Percentiles rank a stretch among this genome's conserved stretches.
Evolutionary conservation across 1,140 invertebrate species (phyloP).

Genomic region (Polypedilum pembai): DNA sequence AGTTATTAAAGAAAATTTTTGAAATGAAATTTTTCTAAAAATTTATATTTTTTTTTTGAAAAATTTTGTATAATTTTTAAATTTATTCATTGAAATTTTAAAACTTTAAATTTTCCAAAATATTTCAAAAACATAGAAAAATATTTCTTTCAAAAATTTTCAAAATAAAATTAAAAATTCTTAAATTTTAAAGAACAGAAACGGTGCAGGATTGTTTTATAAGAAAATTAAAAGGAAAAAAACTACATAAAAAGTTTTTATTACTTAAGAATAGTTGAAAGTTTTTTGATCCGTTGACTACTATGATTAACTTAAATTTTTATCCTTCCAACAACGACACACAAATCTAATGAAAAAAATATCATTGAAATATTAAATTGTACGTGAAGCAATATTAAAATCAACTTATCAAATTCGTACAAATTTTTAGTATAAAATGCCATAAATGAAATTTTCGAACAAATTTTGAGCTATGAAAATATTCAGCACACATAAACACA

Average conservation of each 20-base stretch:
- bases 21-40: too few species aligned
- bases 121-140: too few species aligned
- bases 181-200: too few species aligned
- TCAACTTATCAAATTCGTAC: too few species aligned
- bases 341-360: not conserved
- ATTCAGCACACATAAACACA: constrained; percentile 11
- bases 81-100: too few species aligned
- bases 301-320: not conserved
- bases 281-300: not conserved
- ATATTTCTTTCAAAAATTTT: not conserved
- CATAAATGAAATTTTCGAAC: too few species aligned
- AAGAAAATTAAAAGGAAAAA: not conserved
- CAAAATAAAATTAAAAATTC: not conserved
- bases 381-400: not conserved
- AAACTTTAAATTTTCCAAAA: too few species aligned
- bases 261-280: not conserved
- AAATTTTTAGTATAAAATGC: too few species aligned
- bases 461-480: not conserved
- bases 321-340: not conserved
- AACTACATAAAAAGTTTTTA: not conserved
- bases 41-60: too few species aligned
- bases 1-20: too few species aligned
- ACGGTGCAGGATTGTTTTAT: not conserved
- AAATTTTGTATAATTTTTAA: too few species aligned
- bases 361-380: not conserved